Base-by-base conservation (phyloP, 2,113 vertebrate species). In the Aythya baeri region DNA sequence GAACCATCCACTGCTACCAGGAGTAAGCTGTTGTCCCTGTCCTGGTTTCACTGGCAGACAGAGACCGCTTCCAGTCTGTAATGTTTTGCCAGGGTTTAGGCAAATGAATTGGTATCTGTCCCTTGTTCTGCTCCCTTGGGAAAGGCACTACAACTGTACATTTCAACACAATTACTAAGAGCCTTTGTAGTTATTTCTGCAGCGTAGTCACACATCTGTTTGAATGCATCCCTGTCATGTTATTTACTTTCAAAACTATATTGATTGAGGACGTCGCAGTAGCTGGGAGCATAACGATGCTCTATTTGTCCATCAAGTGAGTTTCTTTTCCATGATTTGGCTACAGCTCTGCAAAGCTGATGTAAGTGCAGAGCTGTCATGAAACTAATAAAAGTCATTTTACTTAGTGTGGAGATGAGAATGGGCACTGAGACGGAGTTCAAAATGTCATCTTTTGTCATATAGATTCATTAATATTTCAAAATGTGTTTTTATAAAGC, bases 401-500 rank as follows among this genome's bases (percentile, higher is more conserved):
- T 88, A 57, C 80, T 88, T 82, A 73, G 62, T 59, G 81, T 76
- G 62, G 71, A 89, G 89, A 84, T 92, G 90, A 86, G 86, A 93
- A 79, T 82, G 92, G 86, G 77, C 86, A 83, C 66, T 32, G 83
- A 92, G 88, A 84, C 83, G 83, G 77, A 89, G 93, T 94, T 95
- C 90, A 90, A 10, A 94, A 91, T 96, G 92, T 91, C 92, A 76
- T 91, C 58, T 92, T 82, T 72, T 92, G 94, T 96, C 88, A 73
- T 84, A 49, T 3, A 89, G 72, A 91, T 86, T 83, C 46, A 91
- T 93, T 86, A 73, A 31, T 86, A 65, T 93, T 96, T 94, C 77
- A 79, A 73, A 95, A 76, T 61, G 55, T 95, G 81, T 89, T 96
- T 95, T 93, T 87, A 55, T 83, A 93, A 95, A 93, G 77, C 74